These are phyloP conservation scores for Dryadula phaetusa DNA, from an alignment of 2,888 invertebrate genomes.

Conservation along the genomic window DNA sequence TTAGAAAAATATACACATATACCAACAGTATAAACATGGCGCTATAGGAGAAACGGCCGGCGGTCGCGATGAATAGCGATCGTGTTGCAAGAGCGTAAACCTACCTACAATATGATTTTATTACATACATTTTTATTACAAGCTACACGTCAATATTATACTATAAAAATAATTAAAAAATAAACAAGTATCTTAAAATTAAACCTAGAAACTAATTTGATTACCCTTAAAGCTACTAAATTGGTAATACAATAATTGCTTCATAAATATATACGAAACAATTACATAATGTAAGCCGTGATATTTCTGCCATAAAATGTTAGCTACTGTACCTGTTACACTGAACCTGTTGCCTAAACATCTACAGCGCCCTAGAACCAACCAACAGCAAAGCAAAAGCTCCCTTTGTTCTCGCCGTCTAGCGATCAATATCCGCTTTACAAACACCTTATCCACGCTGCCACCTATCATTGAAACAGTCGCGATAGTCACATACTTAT, in stretches of 20 bases:
- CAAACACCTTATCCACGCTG: slow-evolving; percentile 46
- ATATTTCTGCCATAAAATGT: background rate
- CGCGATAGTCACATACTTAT: slow-evolving; percentile 4
- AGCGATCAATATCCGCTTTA: slow-evolving; percentile 64
- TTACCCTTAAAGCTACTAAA: background rate
- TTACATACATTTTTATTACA: background rate
- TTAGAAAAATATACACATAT: slow-evolving; percentile 45
- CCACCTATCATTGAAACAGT: slow-evolving; percentile 30
- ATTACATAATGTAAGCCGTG: background rate
- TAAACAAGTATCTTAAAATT: no score
- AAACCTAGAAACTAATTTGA: no score
- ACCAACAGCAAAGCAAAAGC: slow-evolving; percentile 29
- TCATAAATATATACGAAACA: background rate
- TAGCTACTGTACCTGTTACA: slow-evolving; percentile 43
- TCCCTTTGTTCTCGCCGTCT: slow-evolving; percentile 63
- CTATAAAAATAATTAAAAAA: no score
- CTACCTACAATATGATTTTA: slow-evolving; percentile 1
- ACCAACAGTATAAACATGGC: slow-evolving; percentile 40
- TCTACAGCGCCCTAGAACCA: slow-evolving; percentile 29
- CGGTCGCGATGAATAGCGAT: slow-evolving; percentile 37
- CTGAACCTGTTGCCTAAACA: slow-evolving; percentile 45
- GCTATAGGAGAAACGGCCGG: slow-evolving; percentile 27
- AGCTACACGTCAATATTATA: background rate
- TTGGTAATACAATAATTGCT: background rate
- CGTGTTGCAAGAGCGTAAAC: slow-evolving; percentile 26